Conservation (phyloP, 2,113 vertebrate species). For the Mugil cephalus region DNA sequence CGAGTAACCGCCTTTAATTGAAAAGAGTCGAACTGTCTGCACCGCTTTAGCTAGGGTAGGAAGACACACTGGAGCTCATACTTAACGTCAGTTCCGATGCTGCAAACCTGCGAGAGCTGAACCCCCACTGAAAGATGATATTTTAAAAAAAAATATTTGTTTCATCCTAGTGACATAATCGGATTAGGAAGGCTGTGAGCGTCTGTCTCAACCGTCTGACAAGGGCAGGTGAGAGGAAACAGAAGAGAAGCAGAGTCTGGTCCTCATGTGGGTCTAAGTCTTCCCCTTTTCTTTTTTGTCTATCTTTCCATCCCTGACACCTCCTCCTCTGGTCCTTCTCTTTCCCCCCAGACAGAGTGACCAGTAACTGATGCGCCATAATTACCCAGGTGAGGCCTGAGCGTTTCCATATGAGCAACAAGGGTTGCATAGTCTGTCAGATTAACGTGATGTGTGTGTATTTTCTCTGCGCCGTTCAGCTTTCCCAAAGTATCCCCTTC, state of each 20-base stretch:
- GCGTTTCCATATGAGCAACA: constrained; percentile 71
- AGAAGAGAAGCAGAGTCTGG: constrained; percentile 24
- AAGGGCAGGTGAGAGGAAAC: constrained; percentile 52
- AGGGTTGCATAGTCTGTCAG: constrained; percentile 67
- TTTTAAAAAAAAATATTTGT: constrained; percentile 32
- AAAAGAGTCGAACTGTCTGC: constrained; percentile 53
- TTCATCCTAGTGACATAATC: constrained; percentile 58
- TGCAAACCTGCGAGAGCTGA: constrained; percentile 4
- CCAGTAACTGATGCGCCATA: constrained; percentile 57
- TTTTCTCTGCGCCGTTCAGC: constrained; percentile 59
- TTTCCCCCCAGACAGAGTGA: constrained; percentile 33
- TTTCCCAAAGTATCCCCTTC: constrained; percentile 41
- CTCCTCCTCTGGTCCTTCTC: constrained; percentile 34
- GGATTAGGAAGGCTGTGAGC: constrained; percentile 43
- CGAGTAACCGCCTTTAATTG: constrained; percentile 65
- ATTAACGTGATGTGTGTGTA: constrained; percentile 72
- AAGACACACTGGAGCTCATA: constrained; percentile 9
- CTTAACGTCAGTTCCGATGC: constrained; percentile 44
- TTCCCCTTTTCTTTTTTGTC: constrained; percentile 18
- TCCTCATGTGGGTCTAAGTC: constrained; percentile 25
- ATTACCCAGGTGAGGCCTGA: constrained; percentile 74
- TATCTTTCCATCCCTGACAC: constrained; percentile 50
- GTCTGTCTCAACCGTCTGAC: constrained; percentile 1
- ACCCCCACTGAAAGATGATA: constrained; percentile 38
- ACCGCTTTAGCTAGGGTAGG: constrained; percentile 47